These are phyloP conservation scores for Epizoanthus ramosus DNA, from an alignment of 92 coral and sea anemone species.

Conservation along the genomic window DNA sequence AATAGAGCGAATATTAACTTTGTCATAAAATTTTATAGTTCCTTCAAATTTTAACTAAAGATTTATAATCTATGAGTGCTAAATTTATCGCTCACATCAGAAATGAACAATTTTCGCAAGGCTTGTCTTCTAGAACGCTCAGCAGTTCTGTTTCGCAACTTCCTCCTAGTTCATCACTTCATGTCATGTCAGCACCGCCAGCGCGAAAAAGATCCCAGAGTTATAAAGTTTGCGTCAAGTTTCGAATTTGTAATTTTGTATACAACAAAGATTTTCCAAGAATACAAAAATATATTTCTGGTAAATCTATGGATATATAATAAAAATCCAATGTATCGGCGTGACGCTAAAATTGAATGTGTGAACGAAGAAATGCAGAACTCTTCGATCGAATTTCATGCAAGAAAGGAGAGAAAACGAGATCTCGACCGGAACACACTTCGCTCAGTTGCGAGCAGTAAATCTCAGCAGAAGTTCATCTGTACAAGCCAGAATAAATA, in stretches of 20 bases:
- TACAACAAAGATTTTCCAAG: neutral
- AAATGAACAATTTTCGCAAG: neutral
- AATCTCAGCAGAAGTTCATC: too few species aligned
- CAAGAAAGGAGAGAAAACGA: neutral
- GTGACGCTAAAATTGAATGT: neutral
- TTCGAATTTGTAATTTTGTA: neutral
- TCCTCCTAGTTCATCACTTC: neutral
- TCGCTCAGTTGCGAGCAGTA: neutral
- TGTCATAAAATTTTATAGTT: neutral
- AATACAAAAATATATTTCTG: neutral
- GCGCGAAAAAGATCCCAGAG: neutral
- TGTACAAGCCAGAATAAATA: neutral
- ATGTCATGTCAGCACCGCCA: too few species aligned
- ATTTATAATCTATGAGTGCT: constrained; percentile 9
- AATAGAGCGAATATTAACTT: neutral
- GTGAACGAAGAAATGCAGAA: neutral
- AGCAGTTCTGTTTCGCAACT: constrained; percentile 16
- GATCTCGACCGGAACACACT: neutral
- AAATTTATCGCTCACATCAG: constrained; percentile 17
- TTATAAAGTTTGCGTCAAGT: neutral
- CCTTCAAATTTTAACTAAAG: neutral
- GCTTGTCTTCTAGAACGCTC: neutral
- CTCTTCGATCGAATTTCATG: neutral
- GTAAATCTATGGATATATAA: too few species aligned
- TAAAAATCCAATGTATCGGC: neutral